Conservation (phyloP, 1,140 invertebrate species). For the Thaumetopoea pityocampa region DNA sequence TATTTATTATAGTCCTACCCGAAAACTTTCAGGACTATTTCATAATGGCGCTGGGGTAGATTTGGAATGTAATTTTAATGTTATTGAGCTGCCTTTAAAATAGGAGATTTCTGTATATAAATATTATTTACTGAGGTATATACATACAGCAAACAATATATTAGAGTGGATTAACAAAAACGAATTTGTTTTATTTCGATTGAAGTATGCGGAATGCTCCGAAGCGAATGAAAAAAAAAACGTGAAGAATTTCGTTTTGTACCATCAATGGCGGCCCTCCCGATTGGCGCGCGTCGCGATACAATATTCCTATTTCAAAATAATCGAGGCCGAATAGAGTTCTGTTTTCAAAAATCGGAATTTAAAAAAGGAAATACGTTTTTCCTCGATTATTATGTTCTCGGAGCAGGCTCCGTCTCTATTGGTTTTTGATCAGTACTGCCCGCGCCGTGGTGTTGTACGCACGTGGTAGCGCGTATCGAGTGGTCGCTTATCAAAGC, state of each 20-base stretch:
- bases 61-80: constrained; percentile 6
- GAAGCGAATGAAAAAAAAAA: too few relatives aligned
- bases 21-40: constrained; percentile 11
- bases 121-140: too few relatives aligned
- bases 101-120: neutral
- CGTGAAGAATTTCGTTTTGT: neutral
- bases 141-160: too few relatives aligned
- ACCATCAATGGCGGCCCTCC: neutral
- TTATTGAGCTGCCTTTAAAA: constrained; percentile 1
- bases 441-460: constrained; percentile 35
- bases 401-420: constrained; percentile 23
- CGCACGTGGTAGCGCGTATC: constrained; percentile 35
- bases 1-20: constrained; percentile 13
- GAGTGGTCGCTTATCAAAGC: constrained; percentile 14
- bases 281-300: neutral
- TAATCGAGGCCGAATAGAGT: constrained; percentile 7
- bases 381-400: constrained; percentile 31
- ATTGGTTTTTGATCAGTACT: constrained; percentile 56
- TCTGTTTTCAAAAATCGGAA: constrained; percentile 30
- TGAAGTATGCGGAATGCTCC: too few relatives aligned
- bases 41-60: constrained; percentile 1
- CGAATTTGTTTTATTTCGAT: too few relatives aligned
- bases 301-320: neutral
- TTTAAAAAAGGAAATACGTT: constrained; percentile 19
- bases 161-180: too few relatives aligned